Conservation (phyloP, 2,797 vertebrate species). For the Sphenopsis melanotis region DNA sequence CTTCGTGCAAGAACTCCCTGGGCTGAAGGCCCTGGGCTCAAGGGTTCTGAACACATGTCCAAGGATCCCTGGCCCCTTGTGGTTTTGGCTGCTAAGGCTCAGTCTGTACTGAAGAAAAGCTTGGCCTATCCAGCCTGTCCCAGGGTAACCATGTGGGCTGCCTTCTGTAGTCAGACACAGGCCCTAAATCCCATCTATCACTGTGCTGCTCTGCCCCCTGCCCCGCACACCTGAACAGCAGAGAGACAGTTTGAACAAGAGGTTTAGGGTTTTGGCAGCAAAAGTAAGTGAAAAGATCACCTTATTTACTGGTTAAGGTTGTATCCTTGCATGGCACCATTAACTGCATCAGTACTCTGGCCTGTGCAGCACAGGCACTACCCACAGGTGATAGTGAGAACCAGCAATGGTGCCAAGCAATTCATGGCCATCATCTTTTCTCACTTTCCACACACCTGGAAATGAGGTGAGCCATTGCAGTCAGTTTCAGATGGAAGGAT, state of each 20-base stretch:
- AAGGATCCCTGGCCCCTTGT: background rate
- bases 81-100: background rate
- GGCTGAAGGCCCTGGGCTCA: background rate
- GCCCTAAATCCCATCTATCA: background rate
- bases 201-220: background rate
- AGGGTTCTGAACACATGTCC: background rate
- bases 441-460: background rate
- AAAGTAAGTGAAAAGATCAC: background rate
- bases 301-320: background rate
- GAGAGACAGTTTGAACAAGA: background rate
- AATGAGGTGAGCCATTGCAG: background rate
- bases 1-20: background rate
- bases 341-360: background rate
- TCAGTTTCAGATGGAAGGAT: background rate
- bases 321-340: background rate
- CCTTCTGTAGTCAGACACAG: background rate
- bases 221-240: background rate
- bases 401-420: background rate
- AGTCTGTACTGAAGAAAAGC: background rate
- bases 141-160: too few species aligned
- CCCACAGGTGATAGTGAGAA: background rate
- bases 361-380: background rate
- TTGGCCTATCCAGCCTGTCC: background rate
- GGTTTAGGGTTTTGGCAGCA: background rate
- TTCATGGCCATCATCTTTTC: background rate